These are phyloP conservation scores for Scomber colias DNA, from an alignment of 2,113 vertebrate species.

Conservation along the genomic window DNA sequence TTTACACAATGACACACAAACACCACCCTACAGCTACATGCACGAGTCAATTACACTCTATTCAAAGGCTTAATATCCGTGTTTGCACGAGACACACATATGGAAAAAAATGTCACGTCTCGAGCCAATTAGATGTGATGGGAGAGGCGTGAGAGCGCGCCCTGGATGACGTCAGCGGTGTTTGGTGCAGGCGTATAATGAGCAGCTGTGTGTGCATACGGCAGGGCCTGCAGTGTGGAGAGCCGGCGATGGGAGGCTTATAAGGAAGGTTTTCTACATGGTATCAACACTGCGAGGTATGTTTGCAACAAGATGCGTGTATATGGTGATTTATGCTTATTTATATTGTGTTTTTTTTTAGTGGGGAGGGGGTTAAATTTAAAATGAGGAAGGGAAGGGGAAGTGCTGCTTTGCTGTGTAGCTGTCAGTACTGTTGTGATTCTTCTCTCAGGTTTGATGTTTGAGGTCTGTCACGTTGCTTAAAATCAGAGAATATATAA, in stretches of 20 bases:
- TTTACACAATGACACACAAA: background rate
- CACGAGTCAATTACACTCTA: background rate
- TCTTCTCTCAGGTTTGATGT: background rate
- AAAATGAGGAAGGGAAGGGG: no score
- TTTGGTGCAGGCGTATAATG: conserved; percentile 22
- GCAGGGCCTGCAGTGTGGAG: conserved; percentile 22
- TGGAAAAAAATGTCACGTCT: background rate
- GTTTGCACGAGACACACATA: conserved; percentile 13
- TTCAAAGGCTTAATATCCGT: background rate
- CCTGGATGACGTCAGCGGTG: conserved; percentile 56
- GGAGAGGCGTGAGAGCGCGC: background rate
- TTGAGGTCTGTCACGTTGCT: no score
- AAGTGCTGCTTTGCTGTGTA: background rate
- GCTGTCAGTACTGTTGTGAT: no score
- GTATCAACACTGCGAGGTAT: conserved; percentile 34
- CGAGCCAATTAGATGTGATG: background rate
- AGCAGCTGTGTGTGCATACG: conserved; percentile 55
- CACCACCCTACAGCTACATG: fast-evolving
- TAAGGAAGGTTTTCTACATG: conserved; percentile 10
- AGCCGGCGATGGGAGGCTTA: background rate
- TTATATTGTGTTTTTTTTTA: background rate
- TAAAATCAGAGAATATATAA: fast-evolving
- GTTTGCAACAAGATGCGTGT: background rate
- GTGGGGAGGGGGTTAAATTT: background rate
- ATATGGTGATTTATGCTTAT: background rate